These are phyloP conservation scores for Bellardia bayeri DNA, from an alignment of 2,888 invertebrate species.

Conservation along the genomic window DNA sequence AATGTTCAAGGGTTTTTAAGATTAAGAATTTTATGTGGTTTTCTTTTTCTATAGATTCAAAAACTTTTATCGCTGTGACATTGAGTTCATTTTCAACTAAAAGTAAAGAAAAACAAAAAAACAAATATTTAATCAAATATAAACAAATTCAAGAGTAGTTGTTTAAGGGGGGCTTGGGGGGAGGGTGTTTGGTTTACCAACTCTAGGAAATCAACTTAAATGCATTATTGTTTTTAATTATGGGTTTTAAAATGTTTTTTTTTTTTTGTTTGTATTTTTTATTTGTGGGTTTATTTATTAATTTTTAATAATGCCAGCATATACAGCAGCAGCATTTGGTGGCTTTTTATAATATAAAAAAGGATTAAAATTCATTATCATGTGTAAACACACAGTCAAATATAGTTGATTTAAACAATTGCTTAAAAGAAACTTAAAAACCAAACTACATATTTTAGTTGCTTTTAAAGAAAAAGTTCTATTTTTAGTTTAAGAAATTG, in stretches of 20 bases:
- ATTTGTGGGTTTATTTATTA: slow-evolving; percentile 12
- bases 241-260: slow-evolving; percentile 22
- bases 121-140: slow-evolving; percentile 19
- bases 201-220: slow-evolving; percentile 60
- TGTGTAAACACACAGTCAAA: not conserved
- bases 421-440: slow-evolving; percentile 32
- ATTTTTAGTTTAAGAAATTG: not conserved
- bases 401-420: not conserved
- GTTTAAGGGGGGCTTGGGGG: not conserved
- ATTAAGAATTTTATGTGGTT: slow-evolving; percentile 19
- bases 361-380: slow-evolving; percentile 53
- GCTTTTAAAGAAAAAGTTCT: not conserved
- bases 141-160: not conserved
- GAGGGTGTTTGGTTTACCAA: not conserved
- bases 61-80: slow-evolving; percentile 16
- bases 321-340: slow-evolving; percentile 50
- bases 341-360: slow-evolving; percentile 37
- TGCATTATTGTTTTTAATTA: slow-evolving; percentile 45
- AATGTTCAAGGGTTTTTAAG: slow-evolving; percentile 12
- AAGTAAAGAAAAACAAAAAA: slow-evolving; percentile 4
- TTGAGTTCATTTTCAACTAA: slow-evolving; percentile 57
- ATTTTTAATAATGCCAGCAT: slow-evolving; percentile 53
- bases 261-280: slow-evolving; percentile 30
- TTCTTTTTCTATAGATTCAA: slow-evolving; percentile 30
- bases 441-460: not conserved